These are phyloP conservation scores for Athetis lepigone DNA, from an alignment of 2,888 invertebrate genomes.

Conservation along the genomic window DNA sequence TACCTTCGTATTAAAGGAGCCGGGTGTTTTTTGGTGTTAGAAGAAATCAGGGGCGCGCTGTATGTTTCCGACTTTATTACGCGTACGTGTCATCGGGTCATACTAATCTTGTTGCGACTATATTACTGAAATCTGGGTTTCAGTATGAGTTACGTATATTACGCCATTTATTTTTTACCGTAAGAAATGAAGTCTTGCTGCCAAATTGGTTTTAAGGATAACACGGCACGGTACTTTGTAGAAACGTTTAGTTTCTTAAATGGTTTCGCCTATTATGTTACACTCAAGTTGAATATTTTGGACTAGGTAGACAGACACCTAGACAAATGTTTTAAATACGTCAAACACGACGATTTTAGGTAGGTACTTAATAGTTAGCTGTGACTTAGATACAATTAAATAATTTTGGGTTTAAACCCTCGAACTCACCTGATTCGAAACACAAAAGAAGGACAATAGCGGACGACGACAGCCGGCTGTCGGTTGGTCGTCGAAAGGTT, in stretches of 20 bases:
- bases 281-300: too few species aligned
- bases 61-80: conserved; percentile 43
- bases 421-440: too few species aligned
- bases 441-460: too few species aligned
- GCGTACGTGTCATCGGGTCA: conserved; percentile 44
- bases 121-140: conserved; percentile 34
- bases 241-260: background rate
- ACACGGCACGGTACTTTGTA: background rate
- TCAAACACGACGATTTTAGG: too few species aligned
- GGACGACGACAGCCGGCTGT: too few species aligned
- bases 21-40: conserved; percentile 53
- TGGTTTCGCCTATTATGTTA: too few species aligned
- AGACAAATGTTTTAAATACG: too few species aligned
- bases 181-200: conserved; percentile 6
- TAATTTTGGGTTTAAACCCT: too few species aligned
- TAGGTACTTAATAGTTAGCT: too few species aligned
- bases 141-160: conserved; percentile 1
- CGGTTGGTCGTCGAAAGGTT: too few species aligned
- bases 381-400: too few species aligned
- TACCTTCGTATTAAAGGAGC: conserved; percentile 29
- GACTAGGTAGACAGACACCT: too few species aligned
- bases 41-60: conserved; percentile 23
- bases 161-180: background rate
- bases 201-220: background rate
- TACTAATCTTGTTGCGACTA: conserved; percentile 42